Evolutionary conservation across 2,888 invertebrate genomes (phyloP).

Genomic region (Tenodera sinensis): DNA sequence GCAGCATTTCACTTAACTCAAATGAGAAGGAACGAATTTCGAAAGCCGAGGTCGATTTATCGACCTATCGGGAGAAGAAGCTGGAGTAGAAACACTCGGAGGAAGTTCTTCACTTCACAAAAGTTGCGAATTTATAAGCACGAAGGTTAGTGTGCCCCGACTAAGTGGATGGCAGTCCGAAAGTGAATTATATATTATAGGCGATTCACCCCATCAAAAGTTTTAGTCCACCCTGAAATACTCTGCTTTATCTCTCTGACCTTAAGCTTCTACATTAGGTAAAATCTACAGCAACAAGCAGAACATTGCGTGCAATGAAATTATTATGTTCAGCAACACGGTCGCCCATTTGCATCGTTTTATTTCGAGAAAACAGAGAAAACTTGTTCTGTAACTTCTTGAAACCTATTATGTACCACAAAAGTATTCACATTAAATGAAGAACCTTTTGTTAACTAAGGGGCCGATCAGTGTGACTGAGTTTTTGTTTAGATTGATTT

Average conservation of each 20-base stretch:
- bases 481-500: too few species aligned
- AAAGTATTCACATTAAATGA: too few species aligned
- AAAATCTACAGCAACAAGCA: too few species aligned
- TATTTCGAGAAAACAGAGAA: too few species aligned
- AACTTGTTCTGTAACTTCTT: too few species aligned
- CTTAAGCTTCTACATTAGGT: background rate
- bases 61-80: background rate
- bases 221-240: background rate
- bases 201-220: background rate
- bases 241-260: background rate
- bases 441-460: too few species aligned
- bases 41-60: background rate
- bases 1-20: background rate
- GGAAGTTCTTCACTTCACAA: background rate
- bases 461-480: too few species aligned
- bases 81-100: background rate
- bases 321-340: too few species aligned
- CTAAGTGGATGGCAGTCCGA: background rate
- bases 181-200: background rate
- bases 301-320: too few species aligned
- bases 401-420: too few species aligned
- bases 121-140: background rate
- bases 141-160: background rate
- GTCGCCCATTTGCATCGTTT: too few species aligned
- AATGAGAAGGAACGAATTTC: constrained; percentile 1